Conservation (phyloP, 2,113 vertebrate genomes). For the Callaeas wilsoni region DNA sequence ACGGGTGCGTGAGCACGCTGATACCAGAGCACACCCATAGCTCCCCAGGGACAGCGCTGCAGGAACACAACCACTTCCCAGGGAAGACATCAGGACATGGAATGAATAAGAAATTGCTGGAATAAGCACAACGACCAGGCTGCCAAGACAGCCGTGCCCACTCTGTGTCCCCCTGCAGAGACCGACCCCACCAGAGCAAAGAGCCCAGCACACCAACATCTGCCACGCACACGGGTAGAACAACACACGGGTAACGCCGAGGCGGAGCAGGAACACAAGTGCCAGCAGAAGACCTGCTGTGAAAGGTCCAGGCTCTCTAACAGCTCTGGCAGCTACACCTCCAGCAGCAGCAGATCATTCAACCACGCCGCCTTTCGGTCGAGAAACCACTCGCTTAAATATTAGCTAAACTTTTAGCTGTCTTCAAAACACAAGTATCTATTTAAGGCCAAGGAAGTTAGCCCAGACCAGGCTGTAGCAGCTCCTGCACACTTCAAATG, state of each 20-base stretch:
- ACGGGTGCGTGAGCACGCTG: not conserved
- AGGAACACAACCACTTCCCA: not conserved
- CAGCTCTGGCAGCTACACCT: not conserved
- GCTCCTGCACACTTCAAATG: not conserved
- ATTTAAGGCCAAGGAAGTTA: not conserved
- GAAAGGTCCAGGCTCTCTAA: not conserved
- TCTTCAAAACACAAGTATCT: not conserved
- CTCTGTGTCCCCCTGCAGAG: fast-evolving
- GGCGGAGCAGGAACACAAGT: not conserved
- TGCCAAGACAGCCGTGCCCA: not conserved
- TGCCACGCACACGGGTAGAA: fast-evolving
- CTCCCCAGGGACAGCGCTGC: not conserved
- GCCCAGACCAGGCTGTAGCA: not conserved
- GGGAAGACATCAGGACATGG: not conserved
- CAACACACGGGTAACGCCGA: not conserved
- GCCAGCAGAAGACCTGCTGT: not conserved
- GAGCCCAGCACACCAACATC: not conserved
- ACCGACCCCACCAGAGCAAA: not conserved
- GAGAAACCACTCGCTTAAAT: not conserved
- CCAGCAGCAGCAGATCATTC: not conserved
- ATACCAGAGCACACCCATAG: not conserved
- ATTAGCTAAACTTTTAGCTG: not conserved
- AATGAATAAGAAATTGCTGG: not conserved
- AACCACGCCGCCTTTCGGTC: fast-evolving
- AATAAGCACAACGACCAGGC: not conserved